Evolutionary conservation across 1,140 invertebrate genomes (phyloP).

Genomic region (Lepidurus couesii): DNA sequence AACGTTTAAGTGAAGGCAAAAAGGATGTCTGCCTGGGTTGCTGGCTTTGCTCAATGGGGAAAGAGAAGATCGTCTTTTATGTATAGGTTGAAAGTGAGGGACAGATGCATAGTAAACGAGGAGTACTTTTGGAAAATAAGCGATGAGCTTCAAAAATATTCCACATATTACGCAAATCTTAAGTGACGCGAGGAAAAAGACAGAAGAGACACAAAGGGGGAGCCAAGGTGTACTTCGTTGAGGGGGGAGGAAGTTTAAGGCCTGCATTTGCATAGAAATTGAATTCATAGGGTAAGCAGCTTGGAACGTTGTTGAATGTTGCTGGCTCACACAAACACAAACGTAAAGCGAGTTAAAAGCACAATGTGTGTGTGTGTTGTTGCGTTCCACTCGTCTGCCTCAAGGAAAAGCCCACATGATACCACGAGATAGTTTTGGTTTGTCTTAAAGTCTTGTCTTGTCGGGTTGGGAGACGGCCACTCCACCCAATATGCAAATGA

Average conservation of each 20-base stretch:
- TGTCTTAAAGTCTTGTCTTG: constrained; percentile 15
- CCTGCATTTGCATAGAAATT: constrained; percentile 13
- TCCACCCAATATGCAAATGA: constrained; percentile 19
- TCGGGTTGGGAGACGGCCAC: constrained; percentile 2
- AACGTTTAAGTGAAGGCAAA: too few relatives aligned
- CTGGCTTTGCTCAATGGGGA: too few relatives aligned
- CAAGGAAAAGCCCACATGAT: constrained; percentile 15
- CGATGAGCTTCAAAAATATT: not conserved
- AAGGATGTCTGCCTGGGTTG: too few relatives aligned
- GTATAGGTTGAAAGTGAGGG: not conserved
- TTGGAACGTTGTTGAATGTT: not conserved
- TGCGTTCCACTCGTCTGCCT: not conserved
- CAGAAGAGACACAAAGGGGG: not conserved
- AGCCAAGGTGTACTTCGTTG: not conserved
- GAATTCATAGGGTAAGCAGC: constrained; percentile 18
- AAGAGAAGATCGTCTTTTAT: too few relatives aligned
- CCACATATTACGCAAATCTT: not conserved
- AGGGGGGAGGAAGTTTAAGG: not conserved
- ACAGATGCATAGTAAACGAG: not conserved
- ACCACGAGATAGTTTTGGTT: constrained; percentile 16
- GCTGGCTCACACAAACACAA: not conserved
- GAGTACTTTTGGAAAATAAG: not conserved
- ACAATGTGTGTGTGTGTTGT: not conserved
- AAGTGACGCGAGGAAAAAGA: not conserved
- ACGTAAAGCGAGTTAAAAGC: constrained; percentile 1